Base-by-base conservation (phyloP, 2,888 invertebrate species). In the Caenorhabditis zanzibari region DNA sequence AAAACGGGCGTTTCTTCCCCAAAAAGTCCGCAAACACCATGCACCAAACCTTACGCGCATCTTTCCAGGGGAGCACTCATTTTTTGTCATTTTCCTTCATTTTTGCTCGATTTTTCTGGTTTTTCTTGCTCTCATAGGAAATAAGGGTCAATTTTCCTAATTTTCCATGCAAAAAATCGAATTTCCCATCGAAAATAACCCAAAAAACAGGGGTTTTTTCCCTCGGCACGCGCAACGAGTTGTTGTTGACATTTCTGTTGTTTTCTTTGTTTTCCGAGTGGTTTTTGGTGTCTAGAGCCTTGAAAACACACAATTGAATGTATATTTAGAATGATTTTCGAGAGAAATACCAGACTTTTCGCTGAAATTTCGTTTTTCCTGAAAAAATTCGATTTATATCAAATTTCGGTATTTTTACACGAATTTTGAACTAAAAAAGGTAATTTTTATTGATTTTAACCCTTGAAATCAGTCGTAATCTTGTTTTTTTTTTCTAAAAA, bases 1-100 rank as follows among this genome's bases (percentile, higher is more conserved):
- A 2, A 19, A 52, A 66, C 52, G 47, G 47, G 47, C 66, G 52
- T 14, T 28, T 19, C n/a, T 54, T 14, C 10, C 24, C n/a, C 19
- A 28, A 32, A 38, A 38, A 38, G 49, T 66, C 16, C 66, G 66
- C 26, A 35, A 66, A 52, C 66, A 66, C 66, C 66, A 28, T 47
- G 19, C 44, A 44, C 19, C 19, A 5, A 19, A 47, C 6, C 19
- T 19, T 47, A 47, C 63, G 41, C 44, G 63, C 63, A 63, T 41
- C 41, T 16, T 6, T 5, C 19, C 16, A 12, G 12, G 7, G 59
- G 26, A 28, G 35, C 41, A 24, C 35, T 22, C 38, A 63, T 59
- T 63, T 63, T 44, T 44, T 47, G 41, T 24, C 28, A 47, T 63
- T 63, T 26, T 16, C 10, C 2, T 10, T 26, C 44, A 32, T 26